These are phyloP conservation scores for Phocoena sinus DNA, from an alignment of 2,113 vertebrate species.

Conservation along the genomic window DNA sequence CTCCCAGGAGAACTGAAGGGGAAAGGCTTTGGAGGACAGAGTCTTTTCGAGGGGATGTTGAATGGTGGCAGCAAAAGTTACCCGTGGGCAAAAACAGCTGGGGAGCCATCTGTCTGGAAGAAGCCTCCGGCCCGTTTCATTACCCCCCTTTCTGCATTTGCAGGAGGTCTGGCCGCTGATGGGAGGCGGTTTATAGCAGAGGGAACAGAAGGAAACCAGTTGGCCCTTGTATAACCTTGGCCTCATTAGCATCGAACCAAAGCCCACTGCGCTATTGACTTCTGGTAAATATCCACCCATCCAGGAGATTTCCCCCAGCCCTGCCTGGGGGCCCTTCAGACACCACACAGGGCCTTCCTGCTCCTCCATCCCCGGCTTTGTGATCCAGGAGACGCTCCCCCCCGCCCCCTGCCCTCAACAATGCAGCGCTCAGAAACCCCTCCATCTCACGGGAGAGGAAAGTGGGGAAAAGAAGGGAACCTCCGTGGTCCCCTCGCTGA, in stretches of 20 bases:
- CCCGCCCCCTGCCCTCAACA: background rate
- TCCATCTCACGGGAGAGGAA: background rate
- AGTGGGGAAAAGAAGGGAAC: background rate
- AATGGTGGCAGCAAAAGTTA: constrained; percentile 57
- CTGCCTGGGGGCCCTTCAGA: constrained; percentile 47
- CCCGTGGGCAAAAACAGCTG: constrained; percentile 70
- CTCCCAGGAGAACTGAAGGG: background rate
- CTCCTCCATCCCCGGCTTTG: background rate
- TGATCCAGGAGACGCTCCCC: background rate
- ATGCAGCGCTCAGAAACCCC: background rate
- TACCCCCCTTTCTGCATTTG: constrained; percentile 22
- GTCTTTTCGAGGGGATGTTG: constrained; percentile 20
- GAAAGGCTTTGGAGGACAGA: constrained; percentile 47
- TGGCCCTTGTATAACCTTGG: constrained; percentile 75
- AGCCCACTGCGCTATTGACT: constrained; percentile 69
- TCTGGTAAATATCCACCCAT: constrained; percentile 70
- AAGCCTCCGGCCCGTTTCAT: constrained; percentile 46
- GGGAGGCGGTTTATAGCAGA: constrained; percentile 50
- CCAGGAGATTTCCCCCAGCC: constrained; percentile 51
- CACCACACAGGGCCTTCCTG: constrained; percentile 8
- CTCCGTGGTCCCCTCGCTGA: constrained; percentile 39
- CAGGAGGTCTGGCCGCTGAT: constrained; percentile 29
- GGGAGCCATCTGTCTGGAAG: constrained; percentile 69
- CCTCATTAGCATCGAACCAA: constrained; percentile 73
- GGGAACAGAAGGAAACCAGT: constrained; percentile 71